Conservation (phyloP, 1,140 invertebrate genomes). For the Pomacea maculata region DNA sequence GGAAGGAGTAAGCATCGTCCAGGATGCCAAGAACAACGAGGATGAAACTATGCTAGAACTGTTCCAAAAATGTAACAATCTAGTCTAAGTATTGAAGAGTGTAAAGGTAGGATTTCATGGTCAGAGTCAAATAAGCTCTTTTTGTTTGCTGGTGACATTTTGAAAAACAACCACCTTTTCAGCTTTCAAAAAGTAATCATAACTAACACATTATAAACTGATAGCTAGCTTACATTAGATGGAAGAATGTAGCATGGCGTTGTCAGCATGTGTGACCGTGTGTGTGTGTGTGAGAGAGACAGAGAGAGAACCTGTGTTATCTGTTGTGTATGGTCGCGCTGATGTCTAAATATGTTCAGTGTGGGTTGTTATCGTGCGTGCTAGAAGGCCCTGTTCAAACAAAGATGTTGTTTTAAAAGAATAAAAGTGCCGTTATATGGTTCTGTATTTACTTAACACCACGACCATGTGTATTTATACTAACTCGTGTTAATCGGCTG, state of each 20-base stretch:
- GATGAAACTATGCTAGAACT: constrained; percentile 45
- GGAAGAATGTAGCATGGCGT: background rate
- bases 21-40: constrained; percentile 43
- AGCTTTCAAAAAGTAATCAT: too few relatives aligned
- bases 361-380: too few relatives aligned
- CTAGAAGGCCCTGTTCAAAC: too few relatives aligned
- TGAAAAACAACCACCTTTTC: background rate
- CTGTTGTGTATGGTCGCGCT: too few relatives aligned
- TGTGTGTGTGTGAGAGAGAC: background rate
- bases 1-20: constrained; percentile 46
- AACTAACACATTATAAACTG: background rate
- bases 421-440: too few relatives aligned
- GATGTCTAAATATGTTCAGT: too few relatives aligned
- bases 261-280: background rate
- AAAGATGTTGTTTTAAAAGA: too few relatives aligned
- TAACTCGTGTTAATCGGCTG: too few relatives aligned
- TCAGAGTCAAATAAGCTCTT: too few relatives aligned
- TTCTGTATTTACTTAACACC: too few relatives aligned
- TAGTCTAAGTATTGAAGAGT: background rate
- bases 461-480: too few relatives aligned
- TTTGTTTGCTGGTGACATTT: background rate
- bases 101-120: background rate
- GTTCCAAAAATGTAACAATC: constrained; percentile 18
- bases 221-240: background rate
- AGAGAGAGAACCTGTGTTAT: too few relatives aligned